These are phyloP conservation scores for Tetramorium parvispinum DNA, from an alignment of 1,140 invertebrate species.

Conservation along the genomic window DNA sequence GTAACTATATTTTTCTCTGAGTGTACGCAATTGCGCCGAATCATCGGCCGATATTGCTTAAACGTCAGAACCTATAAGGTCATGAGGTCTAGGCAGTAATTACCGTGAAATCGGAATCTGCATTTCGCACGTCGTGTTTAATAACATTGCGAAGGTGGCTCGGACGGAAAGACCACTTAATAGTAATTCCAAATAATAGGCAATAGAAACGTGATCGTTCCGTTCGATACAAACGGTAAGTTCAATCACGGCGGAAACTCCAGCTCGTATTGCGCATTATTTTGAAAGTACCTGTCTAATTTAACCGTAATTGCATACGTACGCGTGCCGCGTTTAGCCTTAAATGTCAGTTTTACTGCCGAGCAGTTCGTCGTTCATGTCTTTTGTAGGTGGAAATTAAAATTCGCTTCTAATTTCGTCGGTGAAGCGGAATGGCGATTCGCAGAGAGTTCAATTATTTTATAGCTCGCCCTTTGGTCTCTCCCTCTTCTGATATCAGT, in stretches of 20 bases:
- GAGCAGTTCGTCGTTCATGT: not conserved
- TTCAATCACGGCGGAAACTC: not conserved
- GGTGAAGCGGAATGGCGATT: not conserved
- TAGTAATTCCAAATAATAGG: not conserved
- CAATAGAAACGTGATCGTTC: not conserved
- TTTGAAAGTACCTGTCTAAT: conserved; percentile 36
- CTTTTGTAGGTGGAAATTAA: not conserved
- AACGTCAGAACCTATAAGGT: conserved; percentile 35
- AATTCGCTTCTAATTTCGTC: not conserved
- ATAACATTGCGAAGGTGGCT: not conserved
- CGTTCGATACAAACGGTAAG: not conserved
- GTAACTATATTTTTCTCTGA: too few species aligned
- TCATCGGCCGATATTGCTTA: conserved; percentile 27
- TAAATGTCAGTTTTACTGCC: conserved; percentile 15
- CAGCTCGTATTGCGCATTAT: not conserved
- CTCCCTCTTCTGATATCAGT: conserved; percentile 16
- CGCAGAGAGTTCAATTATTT: conserved; percentile 32
- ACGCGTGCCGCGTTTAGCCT: not conserved
- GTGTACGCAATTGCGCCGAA: not conserved
- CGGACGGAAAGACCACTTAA: not conserved
- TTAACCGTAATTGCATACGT: conserved; percentile 27
- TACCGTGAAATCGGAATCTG: conserved; percentile 9
- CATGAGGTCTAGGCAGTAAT: conserved; percentile 37
- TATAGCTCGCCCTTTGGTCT: not conserved
- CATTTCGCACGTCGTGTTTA: not conserved